Conservation (phyloP, 2,888 invertebrate species). For the Danaus chrysippus region DNA sequence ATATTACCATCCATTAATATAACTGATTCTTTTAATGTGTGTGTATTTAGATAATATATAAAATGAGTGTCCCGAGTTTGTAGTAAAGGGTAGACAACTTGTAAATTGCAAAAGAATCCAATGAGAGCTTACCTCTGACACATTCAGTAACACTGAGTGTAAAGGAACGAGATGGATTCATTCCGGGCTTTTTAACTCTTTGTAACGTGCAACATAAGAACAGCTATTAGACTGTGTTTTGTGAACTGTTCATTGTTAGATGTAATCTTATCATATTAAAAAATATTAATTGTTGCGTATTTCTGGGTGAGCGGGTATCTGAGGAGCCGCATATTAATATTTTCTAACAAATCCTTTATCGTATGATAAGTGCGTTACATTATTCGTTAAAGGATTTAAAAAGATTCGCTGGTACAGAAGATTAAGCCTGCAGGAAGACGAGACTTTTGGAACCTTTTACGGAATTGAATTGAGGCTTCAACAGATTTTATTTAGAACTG, state of each 20-base stretch:
- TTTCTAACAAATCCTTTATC: background rate
- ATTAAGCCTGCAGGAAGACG: too few relatives aligned
- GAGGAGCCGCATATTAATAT: background rate
- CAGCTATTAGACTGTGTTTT: conserved; percentile 17
- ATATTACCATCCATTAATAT: background rate
- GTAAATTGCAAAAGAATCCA: conserved; percentile 35
- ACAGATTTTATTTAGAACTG: too few relatives aligned
- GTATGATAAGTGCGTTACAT: background rate
- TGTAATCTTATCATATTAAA: conserved; percentile 9
- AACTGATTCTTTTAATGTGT: too few relatives aligned
- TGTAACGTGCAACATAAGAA: conserved; percentile 5
- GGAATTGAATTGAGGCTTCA: too few relatives aligned
- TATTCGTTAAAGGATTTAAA: background rate
- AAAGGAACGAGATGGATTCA: conserved; percentile 38
- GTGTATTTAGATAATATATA: background rate
- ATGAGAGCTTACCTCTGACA: conserved; percentile 31
- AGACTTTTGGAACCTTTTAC: too few relatives aligned
- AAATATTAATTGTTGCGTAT: background rate
- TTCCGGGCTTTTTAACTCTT: conserved; percentile 50
- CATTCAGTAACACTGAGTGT: conserved; percentile 35
- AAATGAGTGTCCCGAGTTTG: conserved; percentile 1
- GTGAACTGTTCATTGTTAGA: conserved; percentile 25
- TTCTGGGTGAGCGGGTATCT: background rate
- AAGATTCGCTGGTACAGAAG: too few relatives aligned
- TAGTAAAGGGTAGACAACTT: conserved; percentile 11